Evolutionary conservation across 2,797 vertebrate genomes (phyloP), one percentile per base, ranked within the genome.

Genomic region (Phylloscopus collybita): DNA sequence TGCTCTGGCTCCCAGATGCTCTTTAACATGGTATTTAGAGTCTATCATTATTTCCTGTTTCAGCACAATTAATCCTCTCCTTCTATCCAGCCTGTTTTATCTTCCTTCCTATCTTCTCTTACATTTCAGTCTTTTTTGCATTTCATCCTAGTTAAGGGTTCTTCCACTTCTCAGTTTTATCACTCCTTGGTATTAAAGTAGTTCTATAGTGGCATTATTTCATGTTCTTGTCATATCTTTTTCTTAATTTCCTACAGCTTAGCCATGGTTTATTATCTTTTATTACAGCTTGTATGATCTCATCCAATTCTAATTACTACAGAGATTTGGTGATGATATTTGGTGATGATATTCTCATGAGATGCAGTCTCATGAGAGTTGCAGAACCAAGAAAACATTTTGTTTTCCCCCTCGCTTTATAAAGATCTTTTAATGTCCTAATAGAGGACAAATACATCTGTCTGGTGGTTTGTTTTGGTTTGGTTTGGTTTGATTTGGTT

Each of bases 361-460:
- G 11, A 56, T 38, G 32, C 32, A 78, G 36, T 61, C 21, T 71
- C 13, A 30, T 8, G 2, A 38, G 59, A 65, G 45, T 16, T 87
- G 26, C 29, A 80, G 26, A 85, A 71, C 7, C 8, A 65, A 30
- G 64, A 22, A 62, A 4, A 8, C 19, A 30, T 19, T 61, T 79
- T 6, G 8, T 1, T 29, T 54, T 5, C 4, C 1, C 1, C 5
- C 1, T 3, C 1, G 1, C 66, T 70, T 57, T 34, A 30, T 34
- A 44, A 11, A 42, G 9, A 34, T 50, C 76, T 32, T 82, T 80
- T 67, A 80, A 54, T 75, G 15, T 14, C 3, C 7, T 1, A 12
- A 16, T 5, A 80, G 26, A 42, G 3, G 2, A 11, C 1, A 25
- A 47, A 47, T 56, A 38, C 13, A 16, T 26, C 5, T 27, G 3